Percentiles rank a stretch among this genome's conserved stretches.
These are phyloP conservation scores for Drosophila novamexicana DNA, from an alignment of 1,140 invertebrate species.

Conservation along the genomic window DNA sequence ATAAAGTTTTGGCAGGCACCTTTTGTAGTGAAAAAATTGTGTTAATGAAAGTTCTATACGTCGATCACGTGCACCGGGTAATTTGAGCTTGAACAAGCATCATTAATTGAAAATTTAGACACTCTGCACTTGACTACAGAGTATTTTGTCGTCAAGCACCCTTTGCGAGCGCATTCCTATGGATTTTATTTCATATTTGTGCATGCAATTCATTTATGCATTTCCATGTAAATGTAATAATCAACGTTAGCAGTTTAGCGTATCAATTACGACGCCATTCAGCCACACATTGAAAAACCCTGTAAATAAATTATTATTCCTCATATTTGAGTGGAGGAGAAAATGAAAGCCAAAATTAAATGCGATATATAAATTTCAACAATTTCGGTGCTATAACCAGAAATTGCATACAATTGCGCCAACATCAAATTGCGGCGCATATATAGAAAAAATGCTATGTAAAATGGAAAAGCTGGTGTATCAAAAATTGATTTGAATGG, in stretches of 20 bases:
- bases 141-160: not conserved
- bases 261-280: slow-evolving; percentile 75
- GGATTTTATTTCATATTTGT: not conserved
- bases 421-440: slow-evolving; percentile 3
- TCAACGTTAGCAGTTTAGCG: slow-evolving; percentile 78
- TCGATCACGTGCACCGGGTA: no score
- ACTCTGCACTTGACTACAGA: not conserved
- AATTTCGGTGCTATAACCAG: slow-evolving; percentile 20
- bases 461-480: slow-evolving; percentile 49
- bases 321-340: not conserved
- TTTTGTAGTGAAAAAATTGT: no score
- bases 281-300: slow-evolving; percentile 38
- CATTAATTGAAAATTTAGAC: no score
- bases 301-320: slow-evolving; percentile 67
- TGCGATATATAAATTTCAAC: slow-evolving; percentile 29
- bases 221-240: slow-evolving; percentile 75
- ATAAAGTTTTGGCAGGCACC: no score
- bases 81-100: no score
- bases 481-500: slow-evolving; percentile 82
- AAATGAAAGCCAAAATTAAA: slow-evolving; percentile 35
- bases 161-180: not conserved
- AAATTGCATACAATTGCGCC: slow-evolving; percentile 1
- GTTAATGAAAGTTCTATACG: no score
- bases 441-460: not conserved
- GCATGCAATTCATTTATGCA: slow-evolving; percentile 59